A percentile compares a stretch with the other conserved stretches of the same genome.
These are phyloP conservation scores for Diorhabda elongata DNA, from an alignment of 1,140 invertebrate genomes.

Conservation along the genomic window DNA sequence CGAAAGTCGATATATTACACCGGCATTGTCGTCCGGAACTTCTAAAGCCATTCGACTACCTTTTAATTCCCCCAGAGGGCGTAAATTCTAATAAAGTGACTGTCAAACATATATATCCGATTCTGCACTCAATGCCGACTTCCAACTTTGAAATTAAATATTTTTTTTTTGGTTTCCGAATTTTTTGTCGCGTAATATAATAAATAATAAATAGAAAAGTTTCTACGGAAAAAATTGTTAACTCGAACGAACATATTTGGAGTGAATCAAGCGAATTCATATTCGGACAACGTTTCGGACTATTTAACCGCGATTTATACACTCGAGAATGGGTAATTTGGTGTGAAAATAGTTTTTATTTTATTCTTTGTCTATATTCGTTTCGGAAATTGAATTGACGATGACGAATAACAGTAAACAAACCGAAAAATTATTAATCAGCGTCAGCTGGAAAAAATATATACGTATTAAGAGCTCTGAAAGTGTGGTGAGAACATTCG, in stretches of 20 bases:
- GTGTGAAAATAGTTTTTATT: too few species aligned
- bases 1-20: too few species aligned
- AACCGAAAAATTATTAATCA: slow-evolving; percentile 1
- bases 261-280: too few species aligned
- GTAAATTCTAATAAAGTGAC: slow-evolving; percentile 33
- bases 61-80: slow-evolving; percentile 34
- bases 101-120: slow-evolving; percentile 32
- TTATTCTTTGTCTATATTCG: too few species aligned
- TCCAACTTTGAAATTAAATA: slow-evolving; percentile 11
- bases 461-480: background rate
- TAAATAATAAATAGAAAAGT: too few species aligned
- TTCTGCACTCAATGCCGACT: slow-evolving; percentile 14
- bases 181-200: too few species aligned
- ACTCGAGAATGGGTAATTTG: too few species aligned
- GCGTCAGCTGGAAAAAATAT: background rate
- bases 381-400: background rate
- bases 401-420: background rate
- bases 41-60: slow-evolving; percentile 25
- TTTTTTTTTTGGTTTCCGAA: background rate
- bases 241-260: too few species aligned
- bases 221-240: too few species aligned
- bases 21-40: background rate
- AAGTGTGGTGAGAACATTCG: slow-evolving; percentile 1
- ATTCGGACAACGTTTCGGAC: too few species aligned
- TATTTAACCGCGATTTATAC: too few species aligned